Percentiles rank a stretch among this genome's conserved stretches.
phyloP scores from a whole-genome alignment of 2,888 invertebrate species.

The Malthinus flaveolus region DNA sequence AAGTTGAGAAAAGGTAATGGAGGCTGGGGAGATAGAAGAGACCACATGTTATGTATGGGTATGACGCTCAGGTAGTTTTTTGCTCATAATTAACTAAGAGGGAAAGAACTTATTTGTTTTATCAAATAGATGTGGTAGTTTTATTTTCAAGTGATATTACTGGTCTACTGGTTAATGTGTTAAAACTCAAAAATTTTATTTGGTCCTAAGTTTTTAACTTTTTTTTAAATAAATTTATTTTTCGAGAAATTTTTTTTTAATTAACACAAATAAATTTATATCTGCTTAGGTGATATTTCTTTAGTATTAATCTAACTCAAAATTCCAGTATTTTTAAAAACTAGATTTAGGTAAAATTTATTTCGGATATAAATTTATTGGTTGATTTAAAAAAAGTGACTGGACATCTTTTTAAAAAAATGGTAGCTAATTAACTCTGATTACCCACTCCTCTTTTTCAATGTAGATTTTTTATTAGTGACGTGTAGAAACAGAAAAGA shows the following conservation, averaged over 20 bases:
- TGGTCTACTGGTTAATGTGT: slow-evolving; percentile 16
- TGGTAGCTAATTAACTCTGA: no score
- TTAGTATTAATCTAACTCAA: not conserved
- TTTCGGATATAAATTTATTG: no score
- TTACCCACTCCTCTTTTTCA: no score
- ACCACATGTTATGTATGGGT: slow-evolving; percentile 79
- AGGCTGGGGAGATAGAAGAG: slow-evolving; percentile 94
- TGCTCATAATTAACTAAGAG: slow-evolving; percentile 9
- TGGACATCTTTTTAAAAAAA: no score
- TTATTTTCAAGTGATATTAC: slow-evolving; percentile 22
- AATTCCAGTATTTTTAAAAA: slow-evolving; percentile 4
- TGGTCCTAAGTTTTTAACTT: slow-evolving; percentile 4
- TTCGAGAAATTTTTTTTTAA: slow-evolving; percentile 1
- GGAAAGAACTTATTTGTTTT: slow-evolving; percentile 9
- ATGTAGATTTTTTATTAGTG: no score
- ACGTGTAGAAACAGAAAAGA: no score
- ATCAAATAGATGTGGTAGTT: slow-evolving; percentile 16
- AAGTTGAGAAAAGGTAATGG: slow-evolving; percentile 90
- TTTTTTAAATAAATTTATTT: slow-evolving; percentile 2
- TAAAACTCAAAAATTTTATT: slow-evolving; percentile 1
- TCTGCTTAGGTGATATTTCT: not conserved
- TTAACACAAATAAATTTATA: not conserved
- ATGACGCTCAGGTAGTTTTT: slow-evolving; percentile 59
- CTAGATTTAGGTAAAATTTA: not conserved
- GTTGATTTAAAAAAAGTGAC: no score